Evolutionary conservation across 2,113 vertebrate genomes (phyloP).

Genomic region (Willisornis vidua): DNA sequence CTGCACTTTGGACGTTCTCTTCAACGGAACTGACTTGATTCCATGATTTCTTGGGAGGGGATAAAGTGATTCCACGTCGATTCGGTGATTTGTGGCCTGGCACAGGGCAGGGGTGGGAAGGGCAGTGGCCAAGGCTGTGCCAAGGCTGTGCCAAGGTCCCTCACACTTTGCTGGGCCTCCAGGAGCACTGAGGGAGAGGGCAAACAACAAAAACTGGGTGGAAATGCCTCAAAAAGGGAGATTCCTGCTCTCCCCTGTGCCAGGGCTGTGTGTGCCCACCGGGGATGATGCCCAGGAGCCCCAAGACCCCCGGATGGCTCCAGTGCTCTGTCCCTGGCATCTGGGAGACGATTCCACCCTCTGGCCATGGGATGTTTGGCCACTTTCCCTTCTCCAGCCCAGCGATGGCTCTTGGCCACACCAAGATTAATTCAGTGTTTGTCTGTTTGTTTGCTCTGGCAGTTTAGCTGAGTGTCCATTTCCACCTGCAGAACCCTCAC

Average conservation of each 20-base stretch:
- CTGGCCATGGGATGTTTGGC: background rate
- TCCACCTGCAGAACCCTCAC: slow-evolving; percentile 58
- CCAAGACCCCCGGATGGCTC: fast-evolving
- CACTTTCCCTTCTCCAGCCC: background rate
- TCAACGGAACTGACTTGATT: background rate
- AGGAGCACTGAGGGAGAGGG: background rate
- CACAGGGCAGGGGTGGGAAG: background rate
- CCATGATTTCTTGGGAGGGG: background rate
- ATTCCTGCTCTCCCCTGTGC: background rate
- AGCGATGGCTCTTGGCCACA: background rate
- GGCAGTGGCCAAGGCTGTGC: background rate
- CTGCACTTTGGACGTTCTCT: slow-evolving; percentile 26
- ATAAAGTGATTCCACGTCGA: background rate
- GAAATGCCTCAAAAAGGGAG: background rate
- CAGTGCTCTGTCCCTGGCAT: fast-evolving
- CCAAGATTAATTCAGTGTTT: background rate
- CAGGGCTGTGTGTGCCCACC: fast-evolving
- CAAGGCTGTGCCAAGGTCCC: no score
- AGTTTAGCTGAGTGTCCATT: slow-evolving; percentile 50
- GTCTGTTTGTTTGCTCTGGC: slow-evolving; percentile 30
- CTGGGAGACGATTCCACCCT: fast-evolving
- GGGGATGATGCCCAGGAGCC: background rate
- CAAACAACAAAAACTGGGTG: fast-evolving
- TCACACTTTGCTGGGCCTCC: no score
- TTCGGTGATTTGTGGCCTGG: background rate